These are phyloP conservation scores for Athetis lepigone DNA, from an alignment of 2,888 invertebrate genomes.

Conservation along the genomic window DNA sequence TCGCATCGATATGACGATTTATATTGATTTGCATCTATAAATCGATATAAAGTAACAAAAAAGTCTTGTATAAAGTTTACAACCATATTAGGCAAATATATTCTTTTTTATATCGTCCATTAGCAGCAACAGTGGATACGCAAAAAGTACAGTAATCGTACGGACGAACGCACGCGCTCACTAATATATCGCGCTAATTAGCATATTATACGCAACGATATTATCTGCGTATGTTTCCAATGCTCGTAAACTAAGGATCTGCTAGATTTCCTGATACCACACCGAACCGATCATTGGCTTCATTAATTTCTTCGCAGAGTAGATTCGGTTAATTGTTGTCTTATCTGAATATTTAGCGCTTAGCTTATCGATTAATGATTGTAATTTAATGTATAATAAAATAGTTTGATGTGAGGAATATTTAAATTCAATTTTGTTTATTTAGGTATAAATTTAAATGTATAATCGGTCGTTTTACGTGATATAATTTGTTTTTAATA, in stretches of 20 bases:
- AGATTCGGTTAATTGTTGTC: neutral
- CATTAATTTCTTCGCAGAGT: constrained; percentile 9
- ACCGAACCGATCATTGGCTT: neutral
- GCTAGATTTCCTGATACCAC: constrained; percentile 15
- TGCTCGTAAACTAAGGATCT: constrained; percentile 13
- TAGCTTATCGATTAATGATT: constrained; percentile 2
- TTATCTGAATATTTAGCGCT: constrained; percentile 2
- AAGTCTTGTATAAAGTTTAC: constrained; percentile 13
- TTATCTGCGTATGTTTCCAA: constrained; percentile 44
- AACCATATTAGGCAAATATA: constrained; percentile 41
- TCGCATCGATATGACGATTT: too few species aligned
- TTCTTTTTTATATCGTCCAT: constrained; percentile 45
- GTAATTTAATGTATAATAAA: too few species aligned
- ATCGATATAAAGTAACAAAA: neutral
- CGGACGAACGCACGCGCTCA: constrained; percentile 41
- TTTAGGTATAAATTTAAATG: too few species aligned
- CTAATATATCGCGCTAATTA: constrained; percentile 50
- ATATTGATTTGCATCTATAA: neutral
- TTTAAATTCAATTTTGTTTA: too few species aligned
- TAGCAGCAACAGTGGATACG: constrained; percentile 27
- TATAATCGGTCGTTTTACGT: too few species aligned
- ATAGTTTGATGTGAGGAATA: too few species aligned
- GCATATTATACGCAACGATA: constrained; percentile 55
- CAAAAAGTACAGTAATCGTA: constrained; percentile 50
- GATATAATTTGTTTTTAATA: too few species aligned